phyloP scores from a whole-genome alignment of 1,140 invertebrate species.

The Bicyclus anynana region DNA sequence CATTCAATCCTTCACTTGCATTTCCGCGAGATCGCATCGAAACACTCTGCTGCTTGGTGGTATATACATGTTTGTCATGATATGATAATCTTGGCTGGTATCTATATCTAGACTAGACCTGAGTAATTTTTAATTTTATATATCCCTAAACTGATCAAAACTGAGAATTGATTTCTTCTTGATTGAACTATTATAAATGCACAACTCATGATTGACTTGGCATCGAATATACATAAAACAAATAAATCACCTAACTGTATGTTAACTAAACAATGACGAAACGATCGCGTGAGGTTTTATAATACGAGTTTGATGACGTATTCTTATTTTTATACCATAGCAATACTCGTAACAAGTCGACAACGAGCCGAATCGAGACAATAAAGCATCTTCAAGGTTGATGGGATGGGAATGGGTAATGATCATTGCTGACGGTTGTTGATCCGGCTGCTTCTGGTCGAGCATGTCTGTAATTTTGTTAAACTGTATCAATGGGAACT shows the following conservation, averaged over 20 bases:
- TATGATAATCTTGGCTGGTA: too few relatives aligned
- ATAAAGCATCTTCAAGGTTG: conserved; percentile 67
- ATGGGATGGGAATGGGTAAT: conserved; percentile 66
- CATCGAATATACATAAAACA: too few relatives aligned
- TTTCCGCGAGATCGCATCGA: too few relatives aligned
- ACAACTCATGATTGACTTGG: too few relatives aligned
- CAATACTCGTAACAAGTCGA: conserved; percentile 63
- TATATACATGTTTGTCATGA: too few relatives aligned
- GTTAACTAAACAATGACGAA: conserved; percentile 9
- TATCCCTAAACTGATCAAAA: too few relatives aligned
- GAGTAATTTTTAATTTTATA: too few relatives aligned
- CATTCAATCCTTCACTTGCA: too few relatives aligned
- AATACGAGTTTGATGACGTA: conserved; percentile 60
- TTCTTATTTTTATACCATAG: conserved; percentile 54
- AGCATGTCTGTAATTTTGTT: conserved; percentile 46
- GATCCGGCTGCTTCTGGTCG: conserved; percentile 48
- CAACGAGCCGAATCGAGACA: conserved; percentile 70
- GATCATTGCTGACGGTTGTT: conserved; percentile 67
- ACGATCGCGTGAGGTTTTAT: conserved; percentile 61
- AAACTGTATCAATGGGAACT: conserved; percentile 20
- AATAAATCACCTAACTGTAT: background rate
- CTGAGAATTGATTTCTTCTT: too few relatives aligned
- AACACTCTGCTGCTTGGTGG: too few relatives aligned
- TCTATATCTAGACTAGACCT: too few relatives aligned
- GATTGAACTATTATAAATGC: too few relatives aligned